A percentile compares a stretch with the other conserved stretches of the same genome.
phyloP scores from a whole-genome alignment of 2,113 vertebrate species.

The Cynoglossus semilaevis region DNA sequence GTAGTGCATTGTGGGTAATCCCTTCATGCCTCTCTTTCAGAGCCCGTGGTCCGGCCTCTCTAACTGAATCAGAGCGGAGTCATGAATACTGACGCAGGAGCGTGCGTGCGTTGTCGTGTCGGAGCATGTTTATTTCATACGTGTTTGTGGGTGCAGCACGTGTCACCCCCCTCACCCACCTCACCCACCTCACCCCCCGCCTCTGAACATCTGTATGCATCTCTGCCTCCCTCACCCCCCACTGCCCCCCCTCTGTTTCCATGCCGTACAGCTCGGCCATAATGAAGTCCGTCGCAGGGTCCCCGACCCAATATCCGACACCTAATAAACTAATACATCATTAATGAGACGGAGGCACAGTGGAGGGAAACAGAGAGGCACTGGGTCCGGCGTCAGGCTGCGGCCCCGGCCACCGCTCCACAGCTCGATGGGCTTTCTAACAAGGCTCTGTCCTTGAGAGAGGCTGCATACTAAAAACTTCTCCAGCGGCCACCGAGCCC shows the following conservation, averaged over 20 bases:
- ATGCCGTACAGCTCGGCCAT: conserved; percentile 49
- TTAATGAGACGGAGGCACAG: conserved; percentile 66
- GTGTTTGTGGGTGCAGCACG: conserved; percentile 24
- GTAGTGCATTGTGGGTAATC: too few species aligned
- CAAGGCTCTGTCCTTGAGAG: conserved; percentile 75
- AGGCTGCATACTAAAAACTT: conserved; percentile 77
- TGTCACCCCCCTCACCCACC: conserved; percentile 29
- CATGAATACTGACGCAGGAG: conserved; percentile 62
- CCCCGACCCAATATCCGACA: conserved; percentile 73
- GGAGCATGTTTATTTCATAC: conserved; percentile 53
- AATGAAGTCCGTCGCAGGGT: conserved; percentile 72
- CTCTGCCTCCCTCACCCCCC: conserved; percentile 31
- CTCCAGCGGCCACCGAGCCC: conserved; percentile 56
- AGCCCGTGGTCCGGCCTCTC: conserved; percentile 52
- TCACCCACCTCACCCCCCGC: conserved; percentile 17
- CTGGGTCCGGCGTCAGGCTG: conserved; percentile 41
- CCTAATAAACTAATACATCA: conserved; percentile 77
- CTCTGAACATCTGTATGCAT: conserved; percentile 59
- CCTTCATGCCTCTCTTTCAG: conserved; percentile 23
- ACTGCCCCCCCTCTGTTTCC: conserved; percentile 57
- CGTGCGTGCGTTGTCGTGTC: conserved; percentile 43
- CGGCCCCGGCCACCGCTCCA: conserved; percentile 58
- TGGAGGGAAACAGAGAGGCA: conserved; percentile 46
- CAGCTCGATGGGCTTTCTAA: conserved; percentile 77
- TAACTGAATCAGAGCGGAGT: conserved; percentile 43